Conservation (phyloP, 2,888 invertebrate genomes). For the Philereme vetulata region DNA sequence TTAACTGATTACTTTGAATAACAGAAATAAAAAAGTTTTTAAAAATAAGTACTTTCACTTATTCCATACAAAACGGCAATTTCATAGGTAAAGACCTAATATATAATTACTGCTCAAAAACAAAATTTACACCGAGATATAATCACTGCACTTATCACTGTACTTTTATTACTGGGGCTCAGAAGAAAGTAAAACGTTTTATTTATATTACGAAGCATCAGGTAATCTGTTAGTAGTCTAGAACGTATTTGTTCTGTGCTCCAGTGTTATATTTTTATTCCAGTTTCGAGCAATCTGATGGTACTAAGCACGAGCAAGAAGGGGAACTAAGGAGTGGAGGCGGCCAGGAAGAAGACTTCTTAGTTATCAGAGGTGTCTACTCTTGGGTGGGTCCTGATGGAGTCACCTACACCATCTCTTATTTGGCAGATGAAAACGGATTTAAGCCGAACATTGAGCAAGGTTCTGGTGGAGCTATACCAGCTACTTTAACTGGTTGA, state of each 20-base stretch:
- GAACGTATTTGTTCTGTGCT: neutral
- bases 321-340: conserved; percentile 60
- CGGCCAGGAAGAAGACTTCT: conserved; percentile 45
- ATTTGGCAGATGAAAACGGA: conserved; percentile 77
- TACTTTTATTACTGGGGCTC: no score
- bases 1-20: no score
- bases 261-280: conserved; percentile 10
- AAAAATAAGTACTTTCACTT: no score
- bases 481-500: conserved; percentile 34
- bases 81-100: no score
- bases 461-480: conserved; percentile 44
- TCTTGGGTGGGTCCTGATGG: conserved; percentile 70
- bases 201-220: no score
- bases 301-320: conserved; percentile 64
- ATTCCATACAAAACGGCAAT: no score
- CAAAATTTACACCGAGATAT: no score
- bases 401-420: conserved; percentile 67
- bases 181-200: no score
- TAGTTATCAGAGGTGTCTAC: conserved; percentile 64
- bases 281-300: conserved; percentile 74
- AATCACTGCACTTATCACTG: no score
- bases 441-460: conserved; percentile 63
- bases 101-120: no score
- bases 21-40: no score
- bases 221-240: no score